phyloP scores from a whole-genome alignment of 2,888 invertebrate genomes.

The Syrista parreyssii region DNA sequence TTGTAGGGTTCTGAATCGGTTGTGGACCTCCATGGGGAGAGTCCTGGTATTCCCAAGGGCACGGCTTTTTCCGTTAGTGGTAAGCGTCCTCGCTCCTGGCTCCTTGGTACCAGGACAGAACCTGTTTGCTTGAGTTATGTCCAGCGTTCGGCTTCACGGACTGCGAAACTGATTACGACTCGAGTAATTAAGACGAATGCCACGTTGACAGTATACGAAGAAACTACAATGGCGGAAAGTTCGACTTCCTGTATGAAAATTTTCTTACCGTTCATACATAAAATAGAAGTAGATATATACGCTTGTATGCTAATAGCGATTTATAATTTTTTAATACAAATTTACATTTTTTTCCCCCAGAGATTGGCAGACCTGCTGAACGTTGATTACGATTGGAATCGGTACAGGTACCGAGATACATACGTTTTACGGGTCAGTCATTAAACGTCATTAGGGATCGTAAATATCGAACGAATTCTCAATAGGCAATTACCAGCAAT shows the following conservation, averaged over 20 bases:
- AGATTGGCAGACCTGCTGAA: neutral
- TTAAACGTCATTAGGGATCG: neutral
- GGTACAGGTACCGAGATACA: neutral
- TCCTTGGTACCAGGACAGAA: conserved; percentile 4
- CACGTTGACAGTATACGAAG: neutral
- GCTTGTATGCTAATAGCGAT: no score
- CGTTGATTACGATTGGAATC: neutral
- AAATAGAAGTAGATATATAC: no score
- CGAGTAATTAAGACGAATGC: conserved; percentile 9
- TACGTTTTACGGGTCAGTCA: neutral
- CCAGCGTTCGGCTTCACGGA: conserved; percentile 9
- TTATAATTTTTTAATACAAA: no score
- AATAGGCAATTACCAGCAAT: neutral
- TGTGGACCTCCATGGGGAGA: neutral
- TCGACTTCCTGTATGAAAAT: neutral
- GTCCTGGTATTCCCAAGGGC: conserved; percentile 7
- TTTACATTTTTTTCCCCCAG: no score
- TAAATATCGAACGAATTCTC: neutral
- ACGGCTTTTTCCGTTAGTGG: neutral
- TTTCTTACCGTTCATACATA: no score
- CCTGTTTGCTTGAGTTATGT: conserved; percentile 12
- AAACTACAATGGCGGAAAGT: neutral
- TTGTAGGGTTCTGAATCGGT: neutral
- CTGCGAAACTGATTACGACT: conserved; percentile 12
- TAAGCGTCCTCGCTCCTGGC: neutral